Percentiles rank a stretch among this genome's conserved stretches.
phyloP scores from a whole-genome alignment of 2,113 vertebrate species.

The Apistogramma diplotaenia region DNA sequence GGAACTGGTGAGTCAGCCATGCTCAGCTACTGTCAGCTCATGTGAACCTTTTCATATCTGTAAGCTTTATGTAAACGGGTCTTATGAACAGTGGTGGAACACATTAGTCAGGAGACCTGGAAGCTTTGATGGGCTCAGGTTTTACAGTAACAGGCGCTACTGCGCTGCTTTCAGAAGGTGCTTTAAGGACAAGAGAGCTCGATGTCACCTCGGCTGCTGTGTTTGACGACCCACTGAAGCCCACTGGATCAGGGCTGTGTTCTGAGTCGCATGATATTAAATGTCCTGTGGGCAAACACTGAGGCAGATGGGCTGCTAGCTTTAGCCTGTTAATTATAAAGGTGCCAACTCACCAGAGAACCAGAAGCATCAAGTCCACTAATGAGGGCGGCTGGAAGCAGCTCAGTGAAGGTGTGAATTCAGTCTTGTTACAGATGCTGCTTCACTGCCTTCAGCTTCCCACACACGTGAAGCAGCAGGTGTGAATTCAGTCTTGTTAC shows the following conservation, averaged over 20 bases:
- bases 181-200: not conserved
- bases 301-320: constrained; percentile 14
- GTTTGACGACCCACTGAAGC: not conserved
- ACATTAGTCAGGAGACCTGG: not conserved
- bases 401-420: not conserved
- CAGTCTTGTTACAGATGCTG: not conserved
- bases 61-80: not conserved
- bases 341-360: not conserved
- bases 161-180: not conserved
- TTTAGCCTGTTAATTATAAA: constrained; percentile 10
- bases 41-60: not conserved
- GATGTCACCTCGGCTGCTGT: not conserved
- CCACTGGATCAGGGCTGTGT: not conserved
- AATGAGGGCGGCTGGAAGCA: not conserved
- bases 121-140: accelerated
- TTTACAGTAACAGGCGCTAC: accelerated
- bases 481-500: not conserved
- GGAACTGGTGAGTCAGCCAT: constrained; percentile 86
- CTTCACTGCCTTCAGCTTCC: not conserved
- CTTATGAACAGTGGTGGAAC: not conserved
- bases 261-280: not conserved
- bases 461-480: not conserved
- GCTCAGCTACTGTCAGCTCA: not conserved
- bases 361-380: not conserved
- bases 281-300: not conserved